Base-by-base conservation (phyloP, 2,113 vertebrate species). In the Coptodon bakossiorum region DNA sequence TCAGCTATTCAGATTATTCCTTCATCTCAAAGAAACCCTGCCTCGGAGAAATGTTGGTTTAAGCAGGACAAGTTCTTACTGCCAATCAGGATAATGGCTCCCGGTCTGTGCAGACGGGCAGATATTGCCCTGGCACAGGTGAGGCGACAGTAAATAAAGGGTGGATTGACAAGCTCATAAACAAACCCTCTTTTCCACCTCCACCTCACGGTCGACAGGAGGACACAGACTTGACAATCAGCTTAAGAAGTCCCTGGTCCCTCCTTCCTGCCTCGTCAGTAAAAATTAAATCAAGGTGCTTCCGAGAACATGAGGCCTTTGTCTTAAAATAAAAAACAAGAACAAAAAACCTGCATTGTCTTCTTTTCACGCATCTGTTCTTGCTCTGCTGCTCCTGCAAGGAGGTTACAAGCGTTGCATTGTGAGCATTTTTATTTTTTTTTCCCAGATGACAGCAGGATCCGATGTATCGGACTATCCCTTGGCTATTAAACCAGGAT, bases 201-300 rank as follows among this genome's bases (percentile, higher is more conserved):
- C 66, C 43, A 31, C 56, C 56, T 53, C 45, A 66, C 29, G 86
- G 94, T 90, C 90, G 81, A 90, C 91, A 63, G 89, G 92, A 95
- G 92, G 91, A 85, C 88, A 85, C 84, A 14, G 93, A 90, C 66
- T 14, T 90, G 91, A 95, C 95, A 97, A 98, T 97, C 92, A 92
- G 95, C 95, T 90, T 94, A 95, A 95, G 84, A 83, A 89, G 88
- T 78, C 89, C 93, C 92, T 34, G 88, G 89, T 88, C 73, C 86
- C 93, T 90, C 94, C 86, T 94, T 86, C 96, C 96, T 97, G 97
- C 96, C 94, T 95, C 94, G 92, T 90, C 92, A 95, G 93, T 95
- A 94, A 96, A 97, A 98, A 98, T 97, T 94, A 96, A 98, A 97
- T 97, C 94, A 96, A 97, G 96, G 96, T 97, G 96, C 97, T 98